These are phyloP conservation scores for Autographa gamma DNA, from an alignment of 2,888 invertebrate genomes.

Conservation along the genomic window DNA sequence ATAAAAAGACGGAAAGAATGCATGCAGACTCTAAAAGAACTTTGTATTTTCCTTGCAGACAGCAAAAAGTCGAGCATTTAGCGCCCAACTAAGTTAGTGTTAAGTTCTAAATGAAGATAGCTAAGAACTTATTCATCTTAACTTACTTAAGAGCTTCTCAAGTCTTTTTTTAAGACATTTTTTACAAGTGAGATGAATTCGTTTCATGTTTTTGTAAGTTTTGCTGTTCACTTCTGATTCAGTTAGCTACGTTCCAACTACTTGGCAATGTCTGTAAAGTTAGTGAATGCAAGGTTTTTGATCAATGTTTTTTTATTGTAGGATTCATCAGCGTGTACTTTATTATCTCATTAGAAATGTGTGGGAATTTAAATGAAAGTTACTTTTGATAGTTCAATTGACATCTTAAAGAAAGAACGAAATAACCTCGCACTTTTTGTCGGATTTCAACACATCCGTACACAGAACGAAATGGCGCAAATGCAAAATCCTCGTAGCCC, in stretches of 20 bases:
- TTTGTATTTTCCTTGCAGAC: constrained; percentile 36
- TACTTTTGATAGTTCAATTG: too few species aligned
- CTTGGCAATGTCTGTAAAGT: not conserved
- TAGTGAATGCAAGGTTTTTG: not conserved
- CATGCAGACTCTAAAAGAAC: constrained; percentile 34
- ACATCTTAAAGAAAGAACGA: constrained; percentile 8
- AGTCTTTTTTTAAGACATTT: constrained; percentile 26
- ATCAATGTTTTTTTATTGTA: too few species aligned
- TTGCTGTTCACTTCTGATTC: not conserved
- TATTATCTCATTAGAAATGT: too few species aligned
- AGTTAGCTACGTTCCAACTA: too few species aligned
- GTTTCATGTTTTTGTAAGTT: not conserved
- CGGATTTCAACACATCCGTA: constrained; percentile 27
- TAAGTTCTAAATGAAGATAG: constrained; percentile 38
- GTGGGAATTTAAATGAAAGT: too few species aligned
- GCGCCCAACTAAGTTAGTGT: constrained; percentile 15
- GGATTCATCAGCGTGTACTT: too few species aligned
- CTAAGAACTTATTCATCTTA: constrained; percentile 23
- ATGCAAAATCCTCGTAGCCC: constrained; percentile 64
- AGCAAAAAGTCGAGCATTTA: constrained; percentile 36
- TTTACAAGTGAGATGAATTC: not conserved
- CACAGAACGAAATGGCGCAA: constrained; percentile 51
- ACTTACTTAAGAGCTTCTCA: constrained; percentile 19
- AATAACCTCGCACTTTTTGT: constrained; percentile 18
- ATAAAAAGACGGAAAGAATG: constrained; percentile 48